Evolutionary conservation across 1,140 invertebrate genomes (phyloP), one percentile per base, ranked within the genome.

Genomic region (Calliopsis andreniformis): DNA sequence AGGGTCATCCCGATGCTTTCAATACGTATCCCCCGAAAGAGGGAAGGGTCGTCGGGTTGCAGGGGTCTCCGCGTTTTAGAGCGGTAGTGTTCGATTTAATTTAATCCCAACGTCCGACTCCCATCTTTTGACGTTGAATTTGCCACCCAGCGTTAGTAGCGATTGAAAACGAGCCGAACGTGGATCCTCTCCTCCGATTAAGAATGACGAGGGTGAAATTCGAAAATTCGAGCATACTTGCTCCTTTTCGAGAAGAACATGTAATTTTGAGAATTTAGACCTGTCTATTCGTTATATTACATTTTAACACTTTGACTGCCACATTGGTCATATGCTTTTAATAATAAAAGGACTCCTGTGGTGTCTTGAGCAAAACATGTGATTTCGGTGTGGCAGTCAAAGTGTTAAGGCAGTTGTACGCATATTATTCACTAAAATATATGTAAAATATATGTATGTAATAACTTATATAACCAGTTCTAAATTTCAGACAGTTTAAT

Each of bases 1-100:
- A 87, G 89, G 88, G 89, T 90, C 87, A 89, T 87, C 86, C 83
- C 85, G 83, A 86, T 90, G 80, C 77, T 83, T 68, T 75, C 76
- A 80, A 78, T 75, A 82, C 84, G 66, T 76, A 85, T 55, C 80
- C 79, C 70, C 63, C 78, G 64, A 32, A 59, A 51, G 56, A n/a
- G 73, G 79, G 76, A 71, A 66, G 86, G 78, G 59, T 82, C 67
- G 53, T n/a, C 39, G 20, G 20, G 25, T 45, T 51, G 61, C 62
- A 77, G 78, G 84, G 85, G 76, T 79, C 51, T 58, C 76, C 42
- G 51, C 69, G 75, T 85, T 81, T 78, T 45, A 76, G 55, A 53
- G 25, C 56, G 75, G 63, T 66, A 63, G 83, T 71, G 85, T 85
- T 80, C 85, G 80, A 83, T 87, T 86, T 84, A 85, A 87, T 87